Evolutionary conservation across 64 coral and sea anemone species (phyloP).

Genomic region (Montipora efflorescens): DNA sequence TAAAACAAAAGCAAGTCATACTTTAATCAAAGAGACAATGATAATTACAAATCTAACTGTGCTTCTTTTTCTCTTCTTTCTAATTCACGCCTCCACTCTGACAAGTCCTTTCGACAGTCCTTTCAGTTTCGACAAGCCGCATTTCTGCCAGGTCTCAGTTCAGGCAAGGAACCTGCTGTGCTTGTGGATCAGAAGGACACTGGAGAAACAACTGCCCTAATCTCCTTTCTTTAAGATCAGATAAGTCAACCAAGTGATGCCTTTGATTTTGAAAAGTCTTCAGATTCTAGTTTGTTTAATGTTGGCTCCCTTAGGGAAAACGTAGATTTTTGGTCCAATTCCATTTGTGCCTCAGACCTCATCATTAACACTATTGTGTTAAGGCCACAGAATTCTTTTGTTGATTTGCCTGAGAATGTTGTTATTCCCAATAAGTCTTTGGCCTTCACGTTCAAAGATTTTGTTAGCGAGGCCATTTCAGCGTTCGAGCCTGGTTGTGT

Average conservation of each 20-base stretch:
- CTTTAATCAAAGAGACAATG: no score
- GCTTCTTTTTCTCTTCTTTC: no score
- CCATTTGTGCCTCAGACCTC: constrained; percentile 33
- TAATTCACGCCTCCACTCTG: no score
- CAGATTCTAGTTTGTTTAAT: constrained; percentile 42
- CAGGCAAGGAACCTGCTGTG: constrained; percentile 25
- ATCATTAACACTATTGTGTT: constrained; percentile 55
- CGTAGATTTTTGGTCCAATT: constrained; percentile 65
- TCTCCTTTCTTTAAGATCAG: constrained; percentile 49
- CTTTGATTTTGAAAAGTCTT: constrained; percentile 62
- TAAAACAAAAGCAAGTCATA: no score
- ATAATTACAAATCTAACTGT: no score
- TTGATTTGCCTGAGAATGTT: constrained; percentile 44
- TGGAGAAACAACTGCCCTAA: constrained; percentile 57
- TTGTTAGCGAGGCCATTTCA: constrained; percentile 65
- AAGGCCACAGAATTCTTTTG: constrained; percentile 75
- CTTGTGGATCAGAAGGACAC: constrained; percentile 48
- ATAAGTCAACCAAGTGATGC: constrained; percentile 64
- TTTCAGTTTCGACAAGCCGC: constrained; percentile 29
- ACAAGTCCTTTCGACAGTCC: neutral
- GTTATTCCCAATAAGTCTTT: constrained; percentile 66
- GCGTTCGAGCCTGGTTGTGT: constrained; percentile 28
- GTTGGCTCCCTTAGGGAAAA: constrained; percentile 53
- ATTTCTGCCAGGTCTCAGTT: constrained; percentile 3
- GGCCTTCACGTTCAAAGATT: constrained; percentile 61